Base-by-base conservation (phyloP, 2,888 invertebrate species). In the Archips xylosteana region DNA sequence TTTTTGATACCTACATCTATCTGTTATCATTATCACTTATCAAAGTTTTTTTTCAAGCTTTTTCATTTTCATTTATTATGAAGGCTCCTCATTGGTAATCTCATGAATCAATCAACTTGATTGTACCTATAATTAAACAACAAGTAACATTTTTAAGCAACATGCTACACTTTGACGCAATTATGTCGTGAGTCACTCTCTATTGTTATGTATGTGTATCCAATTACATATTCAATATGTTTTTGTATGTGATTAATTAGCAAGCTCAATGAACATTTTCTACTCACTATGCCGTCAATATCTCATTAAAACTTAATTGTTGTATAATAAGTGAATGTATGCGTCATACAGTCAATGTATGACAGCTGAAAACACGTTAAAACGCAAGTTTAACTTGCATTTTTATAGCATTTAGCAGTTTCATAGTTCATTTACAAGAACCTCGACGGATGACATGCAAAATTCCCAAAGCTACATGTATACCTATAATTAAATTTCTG, bases 241-340 rank as follows among this genome's bases (percentile, higher is more conserved):
- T 36, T 59, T 60, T 36, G 36, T 60, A n/a, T 60, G 60, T 60
- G 36, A 60, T 60, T 60, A 60, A 60, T 60, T 60, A 36, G 34
- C 36, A 36, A 36, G 36, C 60, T 36, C 60, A 60, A n/a, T 36
- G 36, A 60, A 60, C 36, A 39, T 36, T 8, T 8, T 32, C 60
- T n/a, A 36, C n/a, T 13, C 60, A 60, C 36, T 36, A 36, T 60
- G 60, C 9, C 60, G 60, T 60, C 60, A 60, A 60, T 60, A 60
- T 2, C 36, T 60, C 36, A 60, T 60, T 60, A 60, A 60, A 36
- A 60, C 36, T 34, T 57, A 57, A 57, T 57, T 57, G 32, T 57
- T 57, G 32, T 57, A 23, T 54, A 32, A 32, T 32, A 57, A 57
- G 12, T 57, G 57, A 32, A 57, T 32, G 57, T 57, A 57, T 57